Evolutionary conservation across 1,140 invertebrate genomes (phyloP), one percentile per base, ranked within the genome.

Genomic region (Drosophila subobscura): DNA sequence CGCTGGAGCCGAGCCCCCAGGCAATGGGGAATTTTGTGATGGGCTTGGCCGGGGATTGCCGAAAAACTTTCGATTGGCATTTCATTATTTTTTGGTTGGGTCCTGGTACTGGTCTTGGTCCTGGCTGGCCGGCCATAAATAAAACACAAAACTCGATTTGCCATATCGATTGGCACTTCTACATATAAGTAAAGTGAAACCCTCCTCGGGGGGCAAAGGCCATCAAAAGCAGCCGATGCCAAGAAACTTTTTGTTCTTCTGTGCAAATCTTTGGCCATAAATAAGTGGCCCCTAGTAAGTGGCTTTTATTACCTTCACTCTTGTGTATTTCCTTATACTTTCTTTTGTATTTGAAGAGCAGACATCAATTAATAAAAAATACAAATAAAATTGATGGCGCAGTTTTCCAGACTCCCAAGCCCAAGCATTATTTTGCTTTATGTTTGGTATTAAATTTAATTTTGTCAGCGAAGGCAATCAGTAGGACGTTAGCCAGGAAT

Each of bases 11-110:
- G 33, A 14, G 20, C 16, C 3, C 25, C 25, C 5, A 37, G 33
- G 33, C 33, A 22, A 8, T 10, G 65, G 63, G 42, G 66, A 68
- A 68, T 68, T 66, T 61, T 20, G 23, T 60, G 49, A 23, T 37
- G 1, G 64, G 33, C 50, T 16, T 41, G 59, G 16, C 45, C 14
- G 44, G 4, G 12, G 16, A 10, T 59, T n/a, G 70, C 59, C 60
- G 16, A 37, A 37, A 27, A 75, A 76, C 70, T 78, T 78, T 86
- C 83, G 83, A 86, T 86, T 86, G 81, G 81, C 83, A 78, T 86
- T 86, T 88, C 70, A 81, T 86, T 88, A 81, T 86, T 56, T 51
- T 41, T 46, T 44, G 60, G 51, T 16, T 44, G 47, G 47, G 25
- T 23, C 50, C 12, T 37, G 16, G 16, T 20, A 0, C 16, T 20